Percentiles rank a stretch among this genome's conserved stretches.
phyloP scores from a whole-genome alignment of 2,888 invertebrate genomes.

The Sphaeridia pumilis region DNA sequence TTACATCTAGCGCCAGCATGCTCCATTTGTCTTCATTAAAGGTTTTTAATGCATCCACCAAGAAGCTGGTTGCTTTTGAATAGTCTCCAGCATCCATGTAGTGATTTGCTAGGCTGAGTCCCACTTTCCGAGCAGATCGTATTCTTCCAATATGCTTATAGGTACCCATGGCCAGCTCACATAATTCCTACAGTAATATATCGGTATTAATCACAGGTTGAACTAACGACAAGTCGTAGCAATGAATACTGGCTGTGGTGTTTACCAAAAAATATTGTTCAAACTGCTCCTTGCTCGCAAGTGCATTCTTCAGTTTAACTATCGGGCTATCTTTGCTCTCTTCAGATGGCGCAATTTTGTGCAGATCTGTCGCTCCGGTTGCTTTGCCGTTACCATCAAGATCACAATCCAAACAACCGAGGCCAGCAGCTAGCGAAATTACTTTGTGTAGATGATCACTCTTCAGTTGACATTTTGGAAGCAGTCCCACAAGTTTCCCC shows the following conservation, averaged over 20 bases:
- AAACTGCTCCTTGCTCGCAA: constrained; percentile 79
- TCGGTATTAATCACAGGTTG: background rate
- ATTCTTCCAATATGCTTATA: constrained; percentile 82
- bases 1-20: constrained; percentile 66
- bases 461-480: constrained; percentile 67
- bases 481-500: constrained; percentile 78
- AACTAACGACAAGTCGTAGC: background rate
- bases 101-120: constrained; percentile 77
- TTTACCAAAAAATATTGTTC: constrained; percentile 72
- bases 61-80: constrained; percentile 77
- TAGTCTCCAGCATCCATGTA: constrained; percentile 76
- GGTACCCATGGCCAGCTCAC: constrained; percentile 89
- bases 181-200: constrained; percentile 54
- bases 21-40: constrained; percentile 81
- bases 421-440: constrained; percentile 83
- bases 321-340: constrained; percentile 49
- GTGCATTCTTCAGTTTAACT: constrained; percentile 74
- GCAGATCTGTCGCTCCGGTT: constrained; percentile 8
- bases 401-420: constrained; percentile 28
- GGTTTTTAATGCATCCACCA: constrained; percentile 72
- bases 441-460: constrained; percentile 83
- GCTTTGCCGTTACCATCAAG: constrained; percentile 14
- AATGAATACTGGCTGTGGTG: background rate
- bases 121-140: constrained; percentile 61
- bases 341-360: constrained; percentile 8